phyloP scores from a whole-genome alignment of 2,888 invertebrate genomes.

The Calameuta idolon region DNA sequence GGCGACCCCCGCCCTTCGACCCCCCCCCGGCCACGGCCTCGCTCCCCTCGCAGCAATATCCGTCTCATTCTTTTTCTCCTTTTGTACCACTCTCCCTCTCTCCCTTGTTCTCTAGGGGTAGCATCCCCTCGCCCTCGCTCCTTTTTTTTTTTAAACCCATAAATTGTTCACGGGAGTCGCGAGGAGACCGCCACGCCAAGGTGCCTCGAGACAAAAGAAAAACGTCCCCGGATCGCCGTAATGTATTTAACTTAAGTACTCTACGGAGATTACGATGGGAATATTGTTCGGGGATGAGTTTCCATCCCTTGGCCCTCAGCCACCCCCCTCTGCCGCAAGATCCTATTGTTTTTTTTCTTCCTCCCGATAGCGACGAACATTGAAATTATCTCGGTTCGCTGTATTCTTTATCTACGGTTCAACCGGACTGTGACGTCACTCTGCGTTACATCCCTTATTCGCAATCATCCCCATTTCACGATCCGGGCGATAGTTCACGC shows the following conservation, averaged over 20 bases:
- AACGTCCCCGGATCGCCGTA: slow-evolving; percentile 52
- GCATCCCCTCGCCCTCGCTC: slow-evolving; percentile 23
- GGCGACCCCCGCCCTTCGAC: slow-evolving; percentile 27
- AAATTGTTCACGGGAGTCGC: slow-evolving; percentile 56
- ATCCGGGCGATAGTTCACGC: neutral
- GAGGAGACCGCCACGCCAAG: slow-evolving; percentile 48
- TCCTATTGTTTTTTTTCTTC: neutral
- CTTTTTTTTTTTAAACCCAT: slow-evolving; percentile 46
- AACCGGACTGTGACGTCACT: neutral
- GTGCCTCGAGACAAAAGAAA: slow-evolving; percentile 61
- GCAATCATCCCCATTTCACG: neutral
- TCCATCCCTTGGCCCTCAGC: neutral
- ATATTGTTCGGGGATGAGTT: neutral
- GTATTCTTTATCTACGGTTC: neutral
- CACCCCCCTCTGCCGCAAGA: neutral
- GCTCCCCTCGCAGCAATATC: slow-evolving; percentile 24
- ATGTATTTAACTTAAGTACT: slow-evolving; percentile 63
- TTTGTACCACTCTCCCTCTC: neutral
- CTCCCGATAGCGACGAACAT: neutral
- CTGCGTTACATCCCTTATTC: neutral
- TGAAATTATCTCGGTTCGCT: neutral
- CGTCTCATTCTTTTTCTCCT: slow-evolving; percentile 2
- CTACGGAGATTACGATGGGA: slow-evolving; percentile 54
- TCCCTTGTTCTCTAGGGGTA: slow-evolving; percentile 29
- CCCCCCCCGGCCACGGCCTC: no score